Conservation (phyloP, 2,797 vertebrate genomes). For the Melanotaenia nigrans region DNA sequence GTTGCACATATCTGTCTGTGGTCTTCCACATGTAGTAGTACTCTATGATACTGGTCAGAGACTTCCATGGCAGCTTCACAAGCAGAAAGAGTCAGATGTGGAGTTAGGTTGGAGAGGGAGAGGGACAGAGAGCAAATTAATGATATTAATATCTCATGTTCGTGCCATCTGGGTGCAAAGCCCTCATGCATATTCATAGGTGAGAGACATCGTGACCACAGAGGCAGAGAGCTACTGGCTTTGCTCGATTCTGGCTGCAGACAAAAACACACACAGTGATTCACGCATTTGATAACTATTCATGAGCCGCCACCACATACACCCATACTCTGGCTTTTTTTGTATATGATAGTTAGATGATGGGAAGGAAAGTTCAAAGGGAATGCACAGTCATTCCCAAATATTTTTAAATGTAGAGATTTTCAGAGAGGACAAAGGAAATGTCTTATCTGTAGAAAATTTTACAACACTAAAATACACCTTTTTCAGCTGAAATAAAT, state of each 20-base stretch:
- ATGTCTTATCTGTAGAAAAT: background rate
- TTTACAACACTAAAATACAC: background rate
- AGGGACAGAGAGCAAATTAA: conserved; percentile 62
- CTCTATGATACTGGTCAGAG: conserved; percentile 98
- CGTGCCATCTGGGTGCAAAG: conserved; percentile 65
- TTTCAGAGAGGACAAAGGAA: background rate
- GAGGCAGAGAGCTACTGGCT: conserved; percentile 51
- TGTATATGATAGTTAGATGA: conserved; percentile 19
- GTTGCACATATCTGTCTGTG: conserved; percentile 98
- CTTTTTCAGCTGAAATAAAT: background rate
- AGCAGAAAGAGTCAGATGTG: conserved; percentile 23
- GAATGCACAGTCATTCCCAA: conserved; percentile 23
- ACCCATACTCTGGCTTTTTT: conserved; percentile 39
- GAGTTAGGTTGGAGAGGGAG: conserved; percentile 9
- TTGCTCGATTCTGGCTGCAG: conserved; percentile 36
- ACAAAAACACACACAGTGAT: conserved; percentile 38
- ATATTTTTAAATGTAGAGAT: conserved; percentile 7
- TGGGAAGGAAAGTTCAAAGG: conserved; percentile 26
- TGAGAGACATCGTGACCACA: conserved; percentile 52
- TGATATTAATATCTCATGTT: conserved; percentile 75
- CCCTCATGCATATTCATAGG: conserved; percentile 78
- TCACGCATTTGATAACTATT: conserved; percentile 69
- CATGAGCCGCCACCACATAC: conserved; percentile 61
- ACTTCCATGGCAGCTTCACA: conserved; percentile 95
- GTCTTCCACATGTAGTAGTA: conserved; percentile 99